Evolutionary conservation across 2,113 vertebrate species (phyloP), one percentile per base, ranked within the genome.

Genomic region (Peromyscus polionotus): DNA sequence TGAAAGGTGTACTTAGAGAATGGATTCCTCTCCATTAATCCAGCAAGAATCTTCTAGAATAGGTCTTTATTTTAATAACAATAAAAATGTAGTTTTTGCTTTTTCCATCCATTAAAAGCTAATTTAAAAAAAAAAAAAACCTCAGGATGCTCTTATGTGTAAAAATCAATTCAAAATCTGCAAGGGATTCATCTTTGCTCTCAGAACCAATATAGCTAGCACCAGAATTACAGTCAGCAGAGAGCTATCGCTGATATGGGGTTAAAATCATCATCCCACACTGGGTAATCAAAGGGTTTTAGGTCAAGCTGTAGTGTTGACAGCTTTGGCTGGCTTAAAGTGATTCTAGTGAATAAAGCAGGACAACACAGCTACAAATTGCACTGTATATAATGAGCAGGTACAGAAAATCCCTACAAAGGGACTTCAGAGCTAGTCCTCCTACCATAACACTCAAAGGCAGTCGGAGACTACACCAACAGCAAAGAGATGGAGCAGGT

Each of bases 211-310:
- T 92, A 54, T 31, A 83, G 36, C 59, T 93, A 3, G 88, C 63
- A 77, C 4, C 76, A 22, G 61, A 91, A 94, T 94, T 89, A 73
- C 9, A 61, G n/a, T 91, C 88, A 79, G 59, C 59, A 85, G 93
- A 83, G 28, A 96, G 36, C 31, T 83, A 36, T 75, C 86, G 33
- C 51, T 94, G 63, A 92, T 85, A 54, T 11, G 19, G 31, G 9
- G 61, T 76, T 33, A 88, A 97, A 97, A 91, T 61, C 80, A 75
- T 90, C 88, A 91, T 33, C 39, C 28, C 68, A 39, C 51, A 61
- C 54, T n/a, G 48, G 45, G 67, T 92, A 87, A 89, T 96, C 75
- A 65, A 13, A 83, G 54, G 42, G 61, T 59, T 59, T 73, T 86
- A 72, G 84, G 70, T 94, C 92, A 89, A 87, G 57, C 86, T 91